These are phyloP conservation scores for Pelecanoides urinatrix DNA, from an alignment of 2,113 vertebrate species.

Conservation along the genomic window DNA sequence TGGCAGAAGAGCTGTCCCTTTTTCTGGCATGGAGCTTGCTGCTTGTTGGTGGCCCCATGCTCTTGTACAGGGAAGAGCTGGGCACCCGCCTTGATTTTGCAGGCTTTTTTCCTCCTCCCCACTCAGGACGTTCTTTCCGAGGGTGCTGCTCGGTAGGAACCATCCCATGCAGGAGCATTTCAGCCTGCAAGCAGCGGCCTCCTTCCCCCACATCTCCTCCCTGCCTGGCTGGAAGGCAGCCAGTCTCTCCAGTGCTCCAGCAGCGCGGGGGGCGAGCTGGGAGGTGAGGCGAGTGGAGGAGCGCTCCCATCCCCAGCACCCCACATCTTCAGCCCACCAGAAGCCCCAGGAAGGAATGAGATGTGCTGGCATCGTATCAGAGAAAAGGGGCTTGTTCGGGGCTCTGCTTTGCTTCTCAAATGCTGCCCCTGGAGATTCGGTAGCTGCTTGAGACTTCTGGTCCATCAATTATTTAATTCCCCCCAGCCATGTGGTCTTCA, in stretches of 20 bases:
- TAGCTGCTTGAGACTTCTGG: slow-evolving; percentile 50
- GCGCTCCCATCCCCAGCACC: not conserved
- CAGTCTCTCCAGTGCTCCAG: not conserved
- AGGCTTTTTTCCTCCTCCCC: not conserved
- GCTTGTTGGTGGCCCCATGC: not conserved
- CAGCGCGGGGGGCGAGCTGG: fast-evolving
- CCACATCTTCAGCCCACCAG: not conserved
- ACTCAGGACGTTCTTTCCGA: not conserved
- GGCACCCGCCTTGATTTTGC: not conserved
- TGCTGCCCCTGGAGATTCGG: not conserved
- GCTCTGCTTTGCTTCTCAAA: slow-evolving; percentile 10
- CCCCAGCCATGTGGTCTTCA: slow-evolving; percentile 57
- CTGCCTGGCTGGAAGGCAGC: not conserved
- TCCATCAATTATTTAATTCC: slow-evolving; percentile 64
- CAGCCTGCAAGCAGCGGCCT: not conserved
- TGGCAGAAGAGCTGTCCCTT: not conserved
- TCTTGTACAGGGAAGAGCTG: not conserved
- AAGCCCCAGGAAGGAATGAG: not conserved
- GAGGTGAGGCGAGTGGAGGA: not conserved
- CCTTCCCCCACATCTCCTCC: not conserved
- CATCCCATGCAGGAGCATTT: not conserved
- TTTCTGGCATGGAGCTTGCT: not conserved
- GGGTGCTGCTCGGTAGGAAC: not conserved
- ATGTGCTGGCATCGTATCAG: not conserved
- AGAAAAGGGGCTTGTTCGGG: not conserved